Conservation (phyloP, 2,888 invertebrate genomes). For the Apotomis capreana region DNA sequence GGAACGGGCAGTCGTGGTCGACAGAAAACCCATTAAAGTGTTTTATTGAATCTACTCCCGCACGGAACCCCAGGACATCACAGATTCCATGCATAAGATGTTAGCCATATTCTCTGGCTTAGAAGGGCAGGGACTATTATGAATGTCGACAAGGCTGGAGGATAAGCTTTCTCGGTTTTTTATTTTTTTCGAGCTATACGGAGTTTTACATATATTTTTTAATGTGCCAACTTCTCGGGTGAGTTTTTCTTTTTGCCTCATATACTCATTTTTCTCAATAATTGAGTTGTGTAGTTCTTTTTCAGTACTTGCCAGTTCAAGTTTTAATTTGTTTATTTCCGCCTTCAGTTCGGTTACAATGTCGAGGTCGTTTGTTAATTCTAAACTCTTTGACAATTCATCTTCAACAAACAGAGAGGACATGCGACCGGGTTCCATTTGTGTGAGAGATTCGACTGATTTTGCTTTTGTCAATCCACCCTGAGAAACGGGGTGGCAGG, state of each 20-base stretch:
- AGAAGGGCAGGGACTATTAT: too few species aligned
- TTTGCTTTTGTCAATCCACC: not conserved
- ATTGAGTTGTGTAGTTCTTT: slow-evolving; percentile 3
- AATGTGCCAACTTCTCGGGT: not conserved
- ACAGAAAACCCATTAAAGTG: too few species aligned
- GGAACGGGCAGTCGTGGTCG: too few species aligned
- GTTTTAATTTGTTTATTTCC: not conserved
- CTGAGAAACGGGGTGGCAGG: not conserved
- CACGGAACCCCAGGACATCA: too few species aligned
- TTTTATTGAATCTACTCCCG: too few species aligned
- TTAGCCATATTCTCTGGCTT: too few species aligned
- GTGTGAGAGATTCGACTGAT: not conserved
- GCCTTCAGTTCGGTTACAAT: not conserved
- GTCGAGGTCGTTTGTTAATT: not conserved
- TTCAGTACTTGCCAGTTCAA: slow-evolving; percentile 1
- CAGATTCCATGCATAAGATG: too few species aligned
- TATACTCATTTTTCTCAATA: not conserved
- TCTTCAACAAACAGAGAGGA: not conserved
- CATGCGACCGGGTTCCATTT: not conserved
- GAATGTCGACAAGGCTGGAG: too few species aligned
- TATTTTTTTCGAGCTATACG: not conserved
- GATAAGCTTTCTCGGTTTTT: not conserved
- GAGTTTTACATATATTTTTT: not conserved
- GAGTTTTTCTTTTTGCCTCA: slow-evolving; percentile 1
- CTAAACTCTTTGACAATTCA: slow-evolving; percentile 3